These are phyloP conservation scores for Garra rufa DNA, from an alignment of 2,113 vertebrate genomes.

Conservation along the genomic window DNA sequence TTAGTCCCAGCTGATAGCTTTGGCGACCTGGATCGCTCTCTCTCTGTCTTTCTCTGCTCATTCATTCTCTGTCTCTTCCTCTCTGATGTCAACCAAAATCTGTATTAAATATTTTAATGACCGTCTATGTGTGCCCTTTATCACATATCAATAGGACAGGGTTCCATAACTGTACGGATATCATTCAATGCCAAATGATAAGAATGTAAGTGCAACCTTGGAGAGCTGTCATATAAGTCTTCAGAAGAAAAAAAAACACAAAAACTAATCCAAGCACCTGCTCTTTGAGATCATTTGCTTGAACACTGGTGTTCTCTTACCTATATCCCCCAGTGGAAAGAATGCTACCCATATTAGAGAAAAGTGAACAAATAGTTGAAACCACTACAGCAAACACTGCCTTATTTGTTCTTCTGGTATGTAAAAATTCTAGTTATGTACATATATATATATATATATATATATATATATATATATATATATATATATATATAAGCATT, in stretches of 20 bases:
- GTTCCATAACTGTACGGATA: background rate
- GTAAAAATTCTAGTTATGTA: no score
- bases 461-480: no score
- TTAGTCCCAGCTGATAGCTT: slow-evolving; percentile 47
- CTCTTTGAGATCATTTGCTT: background rate
- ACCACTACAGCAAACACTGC: no score
- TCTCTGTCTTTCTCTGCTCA: slow-evolving; percentile 13
- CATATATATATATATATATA: no score
- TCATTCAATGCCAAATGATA: background rate
- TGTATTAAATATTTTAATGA: slow-evolving; percentile 8
- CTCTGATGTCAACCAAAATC: background rate
- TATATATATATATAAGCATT: no score
- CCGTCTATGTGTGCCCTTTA: slow-evolving; percentile 23
- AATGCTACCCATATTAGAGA: background rate
- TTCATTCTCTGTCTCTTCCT: slow-evolving; percentile 33
- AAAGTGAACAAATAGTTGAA: no score
- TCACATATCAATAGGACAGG: background rate
- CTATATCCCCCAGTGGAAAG: background rate
- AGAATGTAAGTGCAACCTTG: background rate
- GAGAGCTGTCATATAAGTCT: background rate
- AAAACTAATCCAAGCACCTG: background rate
- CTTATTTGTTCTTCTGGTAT: no score
- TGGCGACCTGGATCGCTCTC: slow-evolving; percentile 31
- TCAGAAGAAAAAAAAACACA: background rate
- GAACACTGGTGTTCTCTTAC: background rate